A percentile compares a stretch with the other conserved stretches of the same genome.
These are phyloP conservation scores for Dilophus febrilis DNA, from an alignment of 2,888 invertebrate genomes.

Conservation along the genomic window DNA sequence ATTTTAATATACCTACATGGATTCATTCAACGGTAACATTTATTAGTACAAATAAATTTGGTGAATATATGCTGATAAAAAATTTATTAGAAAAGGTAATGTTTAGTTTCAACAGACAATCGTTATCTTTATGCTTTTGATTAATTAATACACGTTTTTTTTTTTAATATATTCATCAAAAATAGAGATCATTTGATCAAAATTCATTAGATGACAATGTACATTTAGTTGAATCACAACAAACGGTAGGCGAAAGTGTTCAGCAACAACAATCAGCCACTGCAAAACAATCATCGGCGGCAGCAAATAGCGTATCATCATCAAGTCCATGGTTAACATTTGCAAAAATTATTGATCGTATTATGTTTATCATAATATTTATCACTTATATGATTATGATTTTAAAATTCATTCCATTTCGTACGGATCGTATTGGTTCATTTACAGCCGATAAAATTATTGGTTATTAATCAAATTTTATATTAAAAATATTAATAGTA, in stretches of 20 bases:
- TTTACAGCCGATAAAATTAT: no score
- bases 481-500: no score
- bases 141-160: not conserved
- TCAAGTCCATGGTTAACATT: conserved; percentile 6
- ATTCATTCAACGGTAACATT: conserved; percentile 7
- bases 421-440: no score
- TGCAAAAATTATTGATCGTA: conserved; percentile 8
- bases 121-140: not conserved
- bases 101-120: not conserved
- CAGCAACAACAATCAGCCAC: not conserved
- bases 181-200: not conserved
- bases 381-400: conserved; percentile 7
- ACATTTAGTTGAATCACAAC: conserved; percentile 6
- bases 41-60: conserved; percentile 9
- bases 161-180: not conserved
- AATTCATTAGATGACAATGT: conserved; percentile 3
- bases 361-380: conserved; percentile 7
- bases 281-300: not conserved
- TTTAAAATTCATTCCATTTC: conserved; percentile 6
- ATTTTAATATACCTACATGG: conserved; percentile 8
- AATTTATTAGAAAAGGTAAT: conserved; percentile 9
- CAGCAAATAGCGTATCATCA: not conserved
- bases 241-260: not conserved
- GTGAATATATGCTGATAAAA: conserved; percentile 10
- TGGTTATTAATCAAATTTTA: no score